phyloP scores from a whole-genome alignment of 2,113 vertebrate genomes.

The Pseudorasbora parva region DNA sequence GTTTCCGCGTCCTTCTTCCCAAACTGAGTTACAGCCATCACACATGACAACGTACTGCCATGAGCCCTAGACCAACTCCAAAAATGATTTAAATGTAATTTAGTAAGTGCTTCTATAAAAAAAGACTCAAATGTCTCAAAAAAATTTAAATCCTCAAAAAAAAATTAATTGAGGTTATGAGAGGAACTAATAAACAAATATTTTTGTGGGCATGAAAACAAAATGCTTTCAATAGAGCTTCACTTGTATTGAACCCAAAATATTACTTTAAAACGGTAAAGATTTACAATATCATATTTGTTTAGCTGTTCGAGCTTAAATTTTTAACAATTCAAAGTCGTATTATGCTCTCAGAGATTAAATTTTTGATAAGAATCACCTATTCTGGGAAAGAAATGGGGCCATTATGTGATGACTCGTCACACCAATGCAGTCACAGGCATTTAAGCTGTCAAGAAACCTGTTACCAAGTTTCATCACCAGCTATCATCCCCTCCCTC shows the following conservation, averaged over 20 bases:
- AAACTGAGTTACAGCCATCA: no score
- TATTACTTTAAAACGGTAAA: not conserved
- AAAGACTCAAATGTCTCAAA: no score
- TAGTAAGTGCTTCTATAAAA: no score
- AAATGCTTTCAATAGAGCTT: not conserved
- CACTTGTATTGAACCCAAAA: not conserved
- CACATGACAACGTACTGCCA: no score
- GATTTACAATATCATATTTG: not conserved
- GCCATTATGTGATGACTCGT: not conserved
- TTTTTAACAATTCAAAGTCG: conserved; percentile 7
- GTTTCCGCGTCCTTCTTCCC: no score
- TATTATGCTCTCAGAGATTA: conserved; percentile 20
- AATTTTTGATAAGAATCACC: conserved; percentile 7
- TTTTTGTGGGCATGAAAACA: not conserved
- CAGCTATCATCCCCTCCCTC: conserved; percentile 28
- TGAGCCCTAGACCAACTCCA: no score
- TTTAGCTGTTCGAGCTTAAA: not conserved
- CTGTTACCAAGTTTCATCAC: conserved; percentile 15
- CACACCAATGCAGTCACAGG: not conserved
- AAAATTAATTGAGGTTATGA: no score
- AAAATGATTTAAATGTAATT: no score
- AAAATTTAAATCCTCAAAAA: no score
- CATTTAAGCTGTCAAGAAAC: conserved; percentile 29
- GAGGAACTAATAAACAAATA: no score
- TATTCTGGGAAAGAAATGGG: conserved; percentile 5